Conservation (phyloP, 2,797 vertebrate species). For the Tamandua tetradactyla region DNA sequence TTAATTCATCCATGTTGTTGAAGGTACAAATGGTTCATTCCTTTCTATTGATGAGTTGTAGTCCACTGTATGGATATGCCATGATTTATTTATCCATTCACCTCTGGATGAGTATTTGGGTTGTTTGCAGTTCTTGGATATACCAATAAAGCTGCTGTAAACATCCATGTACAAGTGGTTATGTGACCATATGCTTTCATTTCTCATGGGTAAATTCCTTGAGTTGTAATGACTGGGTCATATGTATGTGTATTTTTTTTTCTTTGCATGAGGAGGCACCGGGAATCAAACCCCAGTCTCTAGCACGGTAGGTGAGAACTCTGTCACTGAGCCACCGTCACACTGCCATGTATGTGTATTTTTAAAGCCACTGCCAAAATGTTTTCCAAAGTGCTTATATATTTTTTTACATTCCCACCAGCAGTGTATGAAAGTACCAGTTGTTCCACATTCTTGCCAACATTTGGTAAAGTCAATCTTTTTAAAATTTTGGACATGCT, state of each 20-base stretch:
- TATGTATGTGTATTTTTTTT: too few relatives aligned
- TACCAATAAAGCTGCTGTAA: slow-evolving; percentile 53
- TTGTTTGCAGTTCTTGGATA: slow-evolving; percentile 38
- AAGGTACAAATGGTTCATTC: slow-evolving; percentile 41
- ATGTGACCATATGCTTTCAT: slow-evolving; percentile 48
- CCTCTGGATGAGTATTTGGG: slow-evolving; percentile 53
- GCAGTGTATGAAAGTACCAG: slow-evolving; percentile 27
- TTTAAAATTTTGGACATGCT: slow-evolving; percentile 32
- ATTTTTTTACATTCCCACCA: slow-evolving; percentile 57
- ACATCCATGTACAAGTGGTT: slow-evolving; percentile 46
- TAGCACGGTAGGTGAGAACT: too few relatives aligned
- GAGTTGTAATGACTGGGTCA: neutral
- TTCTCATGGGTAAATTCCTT: slow-evolving; percentile 38
- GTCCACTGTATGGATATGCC: slow-evolving; percentile 37
- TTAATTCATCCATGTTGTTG: slow-evolving; percentile 21
- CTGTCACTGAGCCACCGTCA: too few relatives aligned
- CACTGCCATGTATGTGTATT: too few relatives aligned
- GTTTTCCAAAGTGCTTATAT: slow-evolving; percentile 58
- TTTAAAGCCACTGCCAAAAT: slow-evolving; percentile 29
- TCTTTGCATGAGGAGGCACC: too few relatives aligned
- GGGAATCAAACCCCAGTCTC: too few relatives aligned
- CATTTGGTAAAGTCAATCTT: slow-evolving; percentile 16
- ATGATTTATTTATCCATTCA: slow-evolving; percentile 38
- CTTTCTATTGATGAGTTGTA: slow-evolving; percentile 43
- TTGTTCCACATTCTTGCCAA: slow-evolving; percentile 54